These are phyloP conservation scores for Protomyctophum bolini DNA, from an alignment of 2,113 vertebrate species.

Conservation along the genomic window DNA sequence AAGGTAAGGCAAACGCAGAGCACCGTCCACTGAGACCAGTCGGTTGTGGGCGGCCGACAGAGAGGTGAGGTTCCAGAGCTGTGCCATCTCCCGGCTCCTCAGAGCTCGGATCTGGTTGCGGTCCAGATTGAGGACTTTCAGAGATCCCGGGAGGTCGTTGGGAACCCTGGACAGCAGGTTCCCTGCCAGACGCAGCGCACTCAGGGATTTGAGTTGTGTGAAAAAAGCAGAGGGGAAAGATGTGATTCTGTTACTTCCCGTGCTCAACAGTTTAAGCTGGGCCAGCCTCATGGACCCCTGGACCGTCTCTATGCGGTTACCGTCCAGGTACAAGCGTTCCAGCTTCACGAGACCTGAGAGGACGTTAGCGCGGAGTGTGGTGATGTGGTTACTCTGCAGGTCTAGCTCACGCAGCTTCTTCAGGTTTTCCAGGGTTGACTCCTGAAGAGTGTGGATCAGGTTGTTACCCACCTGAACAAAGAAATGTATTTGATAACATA, in stretches of 20 bases:
- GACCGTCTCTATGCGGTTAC: conserved; percentile 76
- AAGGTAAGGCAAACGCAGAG: conserved; percentile 79
- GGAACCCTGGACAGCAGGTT: conserved; percentile 80
- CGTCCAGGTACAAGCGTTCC: conserved; percentile 76
- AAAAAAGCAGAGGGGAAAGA: conserved; percentile 74
- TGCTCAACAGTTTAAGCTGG: conserved; percentile 72
- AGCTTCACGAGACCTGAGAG: conserved; percentile 75
- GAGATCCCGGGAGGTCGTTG: conserved; percentile 75
- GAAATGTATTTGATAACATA: too few relatives aligned
- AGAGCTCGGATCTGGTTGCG: conserved; percentile 79
- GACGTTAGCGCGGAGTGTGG: conserved; percentile 49
- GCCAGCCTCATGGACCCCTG: conserved; percentile 72
- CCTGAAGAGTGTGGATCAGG: conserved; percentile 69
- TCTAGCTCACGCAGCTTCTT: conserved; percentile 77
- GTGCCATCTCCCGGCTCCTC: conserved; percentile 74
- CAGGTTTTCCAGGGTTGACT: conserved; percentile 79
- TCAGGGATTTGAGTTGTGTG: conserved; percentile 68
- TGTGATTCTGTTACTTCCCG: conserved; percentile 78
- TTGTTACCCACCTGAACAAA: conserved; percentile 78
- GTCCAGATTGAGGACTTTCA: conserved; percentile 81
- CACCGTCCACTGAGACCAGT: conserved; percentile 78
- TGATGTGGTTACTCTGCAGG: conserved; percentile 81
- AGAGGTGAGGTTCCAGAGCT: conserved; percentile 78
- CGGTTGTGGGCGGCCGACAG: conserved; percentile 82
- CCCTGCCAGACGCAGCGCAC: conserved; percentile 78